Conservation (phyloP, 2,797 vertebrate species). For the Galaxias olidus region DNA sequence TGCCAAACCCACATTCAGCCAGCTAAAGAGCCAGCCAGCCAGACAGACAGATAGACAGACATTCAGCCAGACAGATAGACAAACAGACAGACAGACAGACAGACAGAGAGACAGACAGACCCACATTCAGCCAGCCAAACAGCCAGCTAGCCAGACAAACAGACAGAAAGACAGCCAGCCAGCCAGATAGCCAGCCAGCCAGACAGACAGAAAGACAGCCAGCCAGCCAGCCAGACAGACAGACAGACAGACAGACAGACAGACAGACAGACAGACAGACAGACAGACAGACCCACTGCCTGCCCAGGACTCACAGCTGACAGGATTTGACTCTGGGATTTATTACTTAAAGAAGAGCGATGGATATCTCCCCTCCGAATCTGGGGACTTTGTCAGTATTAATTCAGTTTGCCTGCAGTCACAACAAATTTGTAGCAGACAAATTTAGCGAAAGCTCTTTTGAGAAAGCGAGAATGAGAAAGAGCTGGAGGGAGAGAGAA, state of each 20-base stretch:
- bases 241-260: conserved; percentile 36
- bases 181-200: conserved; percentile 33
- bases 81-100: too few species aligned
- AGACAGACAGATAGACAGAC: too few species aligned
- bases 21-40: too few species aligned
- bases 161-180: too few species aligned
- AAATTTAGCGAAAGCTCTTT: conserved; percentile 51
- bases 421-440: conserved; percentile 53
- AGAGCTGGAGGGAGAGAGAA: conserved; percentile 13
- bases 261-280: conserved; percentile 27
- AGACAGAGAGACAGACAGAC: too few species aligned
- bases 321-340: conserved; percentile 32
- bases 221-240: conserved; percentile 27
- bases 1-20: too few species aligned
- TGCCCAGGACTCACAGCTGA: conserved; percentile 13
- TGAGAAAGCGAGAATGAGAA: conserved; percentile 23
- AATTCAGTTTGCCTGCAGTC: conserved; percentile 58
- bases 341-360: conserved; percentile 30
- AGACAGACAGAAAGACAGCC: conserved; percentile 27
- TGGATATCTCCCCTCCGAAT: conserved; percentile 46
- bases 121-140: too few species aligned
- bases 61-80: too few species aligned
- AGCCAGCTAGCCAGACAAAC: too few species aligned
- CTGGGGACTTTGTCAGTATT: conserved; percentile 51
- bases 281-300: background rate